These are phyloP conservation scores for Agrenia bidenticulata DNA, from an alignment of 2,888 invertebrate genomes.

Conservation along the genomic window DNA sequence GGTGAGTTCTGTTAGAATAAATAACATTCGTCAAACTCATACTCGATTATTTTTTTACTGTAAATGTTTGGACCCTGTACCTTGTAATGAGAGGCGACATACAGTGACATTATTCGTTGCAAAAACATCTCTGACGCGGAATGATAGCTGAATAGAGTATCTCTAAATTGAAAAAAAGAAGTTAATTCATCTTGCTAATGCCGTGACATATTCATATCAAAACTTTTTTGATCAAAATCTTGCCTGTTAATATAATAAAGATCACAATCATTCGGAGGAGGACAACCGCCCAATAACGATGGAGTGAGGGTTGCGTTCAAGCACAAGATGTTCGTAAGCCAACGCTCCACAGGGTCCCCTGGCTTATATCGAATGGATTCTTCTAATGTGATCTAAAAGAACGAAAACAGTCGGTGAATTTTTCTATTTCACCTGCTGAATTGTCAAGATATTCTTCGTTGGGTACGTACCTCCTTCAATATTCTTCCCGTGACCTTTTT, in stretches of 20 bases:
- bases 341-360: constrained; percentile 82
- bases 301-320: constrained; percentile 76
- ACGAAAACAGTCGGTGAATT: neutral
- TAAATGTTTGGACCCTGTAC: too few relatives aligned
- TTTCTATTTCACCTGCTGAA: too few relatives aligned
- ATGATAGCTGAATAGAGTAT: constrained; percentile 95
- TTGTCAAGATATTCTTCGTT: too few relatives aligned
- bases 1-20: constrained; percentile 76
- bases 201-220: too few relatives aligned
- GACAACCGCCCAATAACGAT: constrained; percentile 75
- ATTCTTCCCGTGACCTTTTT: constrained; percentile 60
- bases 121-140: constrained; percentile 89
- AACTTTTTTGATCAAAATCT: too few relatives aligned
- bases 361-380: constrained; percentile 93
- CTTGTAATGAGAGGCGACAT: constrained; percentile 98
- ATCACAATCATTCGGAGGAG: constrained; percentile 84
- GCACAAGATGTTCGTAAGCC: constrained; percentile 89
- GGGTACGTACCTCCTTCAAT: constrained; percentile 63
- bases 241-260: constrained; percentile 75
- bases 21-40: neutral
- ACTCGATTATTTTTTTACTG: too few relatives aligned
- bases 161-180: constrained; percentile 62
- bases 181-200: constrained; percentile 44
- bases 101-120: constrained; percentile 86
- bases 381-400: constrained; percentile 70